These are phyloP conservation scores for Chrysolina americana DNA, from an alignment of 2,888 invertebrate genomes.

Conservation along the genomic window DNA sequence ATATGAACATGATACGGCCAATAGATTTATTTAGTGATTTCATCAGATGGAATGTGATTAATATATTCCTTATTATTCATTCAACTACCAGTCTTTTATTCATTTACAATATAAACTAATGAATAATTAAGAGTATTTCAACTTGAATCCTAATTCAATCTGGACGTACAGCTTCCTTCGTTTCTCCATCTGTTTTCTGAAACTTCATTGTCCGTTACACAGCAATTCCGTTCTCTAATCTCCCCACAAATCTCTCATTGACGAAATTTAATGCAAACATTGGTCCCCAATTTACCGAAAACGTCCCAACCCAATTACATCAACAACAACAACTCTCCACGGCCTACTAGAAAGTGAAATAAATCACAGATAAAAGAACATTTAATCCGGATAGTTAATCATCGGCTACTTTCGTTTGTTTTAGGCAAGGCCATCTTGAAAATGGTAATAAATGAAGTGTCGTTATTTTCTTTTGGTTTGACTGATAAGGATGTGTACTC, in stretches of 20 bases:
- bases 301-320: constrained; percentile 34
- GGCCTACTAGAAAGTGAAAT: constrained; percentile 42
- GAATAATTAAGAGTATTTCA: too few species aligned
- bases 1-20: too few species aligned
- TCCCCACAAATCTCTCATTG: constrained; percentile 36
- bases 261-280: constrained; percentile 36
- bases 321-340: constrained; percentile 40
- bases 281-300: constrained; percentile 31
- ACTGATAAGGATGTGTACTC: constrained; percentile 45
- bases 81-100: too few species aligned
- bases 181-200: not conserved
- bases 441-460: constrained; percentile 48
- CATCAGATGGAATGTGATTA: too few species aligned
- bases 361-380: constrained; percentile 48
- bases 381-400: constrained; percentile 44
- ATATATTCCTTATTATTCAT: too few species aligned
- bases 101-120: too few species aligned
- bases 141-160: not conserved
- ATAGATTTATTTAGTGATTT: too few species aligned
- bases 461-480: constrained; percentile 42
- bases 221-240: constrained; percentile 27
- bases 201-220: constrained; percentile 6
- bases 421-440: constrained; percentile 42
- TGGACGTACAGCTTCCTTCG: too few species aligned
- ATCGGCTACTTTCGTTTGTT: constrained; percentile 42